Base-by-base conservation (phyloP, 2,888 invertebrate species). In the Gandaritis pyraliata region DNA sequence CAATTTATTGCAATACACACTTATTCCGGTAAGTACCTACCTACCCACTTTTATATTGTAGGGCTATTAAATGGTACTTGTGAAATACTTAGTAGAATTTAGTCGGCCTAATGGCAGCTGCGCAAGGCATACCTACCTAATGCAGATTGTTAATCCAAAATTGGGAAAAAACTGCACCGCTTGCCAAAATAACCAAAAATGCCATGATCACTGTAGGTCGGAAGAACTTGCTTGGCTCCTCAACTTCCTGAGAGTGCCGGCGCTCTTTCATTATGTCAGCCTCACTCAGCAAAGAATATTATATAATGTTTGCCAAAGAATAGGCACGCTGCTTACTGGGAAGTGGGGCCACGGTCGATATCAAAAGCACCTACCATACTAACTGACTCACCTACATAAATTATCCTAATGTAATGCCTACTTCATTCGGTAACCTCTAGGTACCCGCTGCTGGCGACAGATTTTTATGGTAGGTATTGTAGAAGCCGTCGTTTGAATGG, bases 401-500 rank as follows among this genome's bases (percentile, higher is more conserved):
- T 23, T 23, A 23, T 23, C 23, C n/a, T n/a, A n/a, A n/a, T n/a
- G n/a, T 23, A 23, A 23, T 23, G 33, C 33, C 33, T 33, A 33
- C 33, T 8, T 8, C 33, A 33, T 8, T 33, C 7, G 33, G 33
- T 33, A 10, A 33, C 33, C 33, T 33, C 33, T 6, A 33, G 10
- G 33, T 33, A 33, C 4, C 1, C 6, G 6, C 33, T 8, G 33
- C 33, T 33, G 33, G 33, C 33, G 33, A 33, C 33, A 33, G 33
- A 33, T 33, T 33, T 33, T 33, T 33, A 33, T 2, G 6, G 33
- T 33, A 33, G 33, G 8, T 33, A 33, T 33, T 33, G 33, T 30
- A 30, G 30, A 53, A 13, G 51, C 57, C 2, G 52, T 64, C 54
- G 57, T 61, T 59, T 49, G 64, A 63, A 66, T 58, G 58, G 56